These are phyloP conservation scores for Atherinosoma microstoma DNA, from an alignment of 2,797 vertebrate genomes.

Conservation along the genomic window DNA sequence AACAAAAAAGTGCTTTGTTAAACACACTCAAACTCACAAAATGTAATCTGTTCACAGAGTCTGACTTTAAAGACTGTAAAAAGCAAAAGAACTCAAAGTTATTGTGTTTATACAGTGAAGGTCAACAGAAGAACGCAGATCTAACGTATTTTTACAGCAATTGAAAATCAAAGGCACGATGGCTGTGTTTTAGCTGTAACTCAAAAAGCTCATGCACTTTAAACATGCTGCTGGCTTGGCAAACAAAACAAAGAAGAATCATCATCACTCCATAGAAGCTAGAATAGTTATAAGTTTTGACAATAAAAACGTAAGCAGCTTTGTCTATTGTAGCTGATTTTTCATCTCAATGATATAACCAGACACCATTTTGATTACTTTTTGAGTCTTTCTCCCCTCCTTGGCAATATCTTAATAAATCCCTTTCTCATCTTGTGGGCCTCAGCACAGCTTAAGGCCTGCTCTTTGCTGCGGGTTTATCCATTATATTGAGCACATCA, in stretches of 20 bases:
- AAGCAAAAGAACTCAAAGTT: constrained; percentile 43
- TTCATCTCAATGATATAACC: constrained; percentile 76
- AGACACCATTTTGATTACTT: constrained; percentile 73
- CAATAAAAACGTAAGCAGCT: constrained; percentile 78
- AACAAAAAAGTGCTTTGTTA: constrained; percentile 65
- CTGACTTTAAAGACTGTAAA: constrained; percentile 45
- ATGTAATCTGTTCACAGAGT: constrained; percentile 44
- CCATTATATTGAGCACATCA: constrained; percentile 98
- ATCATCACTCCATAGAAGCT: constrained; percentile 76
- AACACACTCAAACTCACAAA: constrained; percentile 68
- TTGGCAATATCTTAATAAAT: constrained; percentile 63
- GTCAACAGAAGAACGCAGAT: constrained; percentile 60
- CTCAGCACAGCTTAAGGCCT: constrained; percentile 74
- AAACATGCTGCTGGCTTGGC: constrained; percentile 73
- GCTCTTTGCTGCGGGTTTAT: constrained; percentile 85
- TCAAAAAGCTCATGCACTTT: constrained; percentile 79
- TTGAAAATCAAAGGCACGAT: constrained; percentile 78
- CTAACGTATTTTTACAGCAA: constrained; percentile 59
- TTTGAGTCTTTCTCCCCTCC: constrained; percentile 61
- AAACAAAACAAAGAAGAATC: constrained; percentile 62
- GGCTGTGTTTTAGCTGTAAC: constrained; percentile 74
- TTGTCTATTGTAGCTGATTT: constrained; percentile 65
- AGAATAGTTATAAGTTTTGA: constrained; percentile 74
- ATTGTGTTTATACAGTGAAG: constrained; percentile 51
- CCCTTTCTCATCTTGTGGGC: constrained; percentile 61